A percentile compares a stretch with the other conserved stretches of the same genome.
These are phyloP conservation scores for Porites rus DNA, from an alignment of 92 coral and sea anemone genomes.

Conservation along the genomic window DNA sequence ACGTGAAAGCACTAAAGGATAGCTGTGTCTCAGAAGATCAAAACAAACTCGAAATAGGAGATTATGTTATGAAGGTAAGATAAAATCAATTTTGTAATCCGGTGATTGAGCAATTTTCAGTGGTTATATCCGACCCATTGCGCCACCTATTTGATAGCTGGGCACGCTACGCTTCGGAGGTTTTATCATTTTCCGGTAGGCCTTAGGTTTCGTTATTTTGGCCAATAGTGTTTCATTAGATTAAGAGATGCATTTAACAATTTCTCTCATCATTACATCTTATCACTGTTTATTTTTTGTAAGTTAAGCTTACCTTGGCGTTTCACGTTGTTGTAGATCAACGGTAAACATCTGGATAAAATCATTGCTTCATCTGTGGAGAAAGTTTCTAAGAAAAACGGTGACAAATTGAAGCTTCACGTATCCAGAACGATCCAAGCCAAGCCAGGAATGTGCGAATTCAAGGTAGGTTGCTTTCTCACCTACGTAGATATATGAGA, in stretches of 20 bases:
- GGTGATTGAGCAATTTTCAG: too few relatives aligned
- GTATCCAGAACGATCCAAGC: conserved; percentile 77
- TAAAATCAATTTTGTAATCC: not conserved
- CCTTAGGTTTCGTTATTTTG: too few relatives aligned
- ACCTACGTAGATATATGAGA: too few relatives aligned
- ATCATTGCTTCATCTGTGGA: conserved; percentile 91
- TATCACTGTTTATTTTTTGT: too few relatives aligned
- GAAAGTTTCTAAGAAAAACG: conserved; percentile 87
- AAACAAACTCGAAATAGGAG: conserved; percentile 76
- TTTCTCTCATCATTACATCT: too few relatives aligned
- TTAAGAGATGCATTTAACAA: too few relatives aligned
- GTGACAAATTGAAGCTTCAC: conserved; percentile 90
- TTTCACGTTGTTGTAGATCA: conserved; percentile 67
- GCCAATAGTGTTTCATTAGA: too few relatives aligned
- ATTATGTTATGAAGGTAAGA: conserved; percentile 87
- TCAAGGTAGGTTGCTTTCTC: conserved; percentile 7
- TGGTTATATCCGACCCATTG: not conserved
- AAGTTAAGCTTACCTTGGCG: too few relatives aligned
- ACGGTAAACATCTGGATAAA: conserved; percentile 95
- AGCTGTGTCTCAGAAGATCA: conserved; percentile 72
- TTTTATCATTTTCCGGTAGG: too few relatives aligned
- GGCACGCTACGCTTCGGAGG: too few relatives aligned
- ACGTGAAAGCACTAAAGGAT: conserved; percentile 74
- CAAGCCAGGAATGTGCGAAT: conserved; percentile 14
- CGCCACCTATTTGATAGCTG: not conserved